Conservation (phyloP, 2,888 invertebrate species). For the Schrankia costaestrigalis region DNA sequence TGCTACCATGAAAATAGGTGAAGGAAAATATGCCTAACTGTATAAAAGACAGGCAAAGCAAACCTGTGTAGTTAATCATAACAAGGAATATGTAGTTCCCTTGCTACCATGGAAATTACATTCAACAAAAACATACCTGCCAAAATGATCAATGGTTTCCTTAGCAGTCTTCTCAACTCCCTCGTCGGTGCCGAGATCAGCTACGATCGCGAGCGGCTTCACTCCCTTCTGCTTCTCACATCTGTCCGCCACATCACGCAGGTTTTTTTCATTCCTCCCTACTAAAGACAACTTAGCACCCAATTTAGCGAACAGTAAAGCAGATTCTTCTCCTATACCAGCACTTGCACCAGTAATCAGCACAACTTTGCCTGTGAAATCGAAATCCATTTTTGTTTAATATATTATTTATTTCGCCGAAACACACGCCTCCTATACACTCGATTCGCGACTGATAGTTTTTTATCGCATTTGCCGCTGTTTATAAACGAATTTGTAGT, state of each 20-base stretch:
- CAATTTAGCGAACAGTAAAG: slow-evolving; percentile 35
- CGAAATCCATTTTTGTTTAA: slow-evolving; percentile 3
- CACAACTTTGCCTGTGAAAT: slow-evolving; percentile 39
- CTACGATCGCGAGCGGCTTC: slow-evolving; percentile 31
- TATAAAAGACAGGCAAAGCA: no score
- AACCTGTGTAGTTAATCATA: no score
- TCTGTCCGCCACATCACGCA: slow-evolving; percentile 25
- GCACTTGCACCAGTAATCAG: slow-evolving; percentile 45
- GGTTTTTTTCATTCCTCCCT: slow-evolving; percentile 32
- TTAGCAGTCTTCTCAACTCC: slow-evolving; percentile 30
- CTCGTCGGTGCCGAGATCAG: slow-evolving; percentile 29
- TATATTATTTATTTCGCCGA: no score
- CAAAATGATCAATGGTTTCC: slow-evolving; percentile 38
- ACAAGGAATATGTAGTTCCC: no score
- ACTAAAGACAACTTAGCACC: slow-evolving; percentile 38
- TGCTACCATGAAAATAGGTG: no score
- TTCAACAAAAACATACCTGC: no score
- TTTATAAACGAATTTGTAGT: no score
- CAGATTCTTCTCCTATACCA: slow-evolving; percentile 41
- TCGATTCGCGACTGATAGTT: no score
- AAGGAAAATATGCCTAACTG: no score
- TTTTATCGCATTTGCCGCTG: no score
- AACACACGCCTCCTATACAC: no score
- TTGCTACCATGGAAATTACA: no score
- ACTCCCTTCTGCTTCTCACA: slow-evolving; percentile 29